Evolutionary conservation across 1,140 invertebrate genomes (phyloP), one percentile per base, ranked within the genome.

Genomic region (Sesamia nonagrioides): DNA sequence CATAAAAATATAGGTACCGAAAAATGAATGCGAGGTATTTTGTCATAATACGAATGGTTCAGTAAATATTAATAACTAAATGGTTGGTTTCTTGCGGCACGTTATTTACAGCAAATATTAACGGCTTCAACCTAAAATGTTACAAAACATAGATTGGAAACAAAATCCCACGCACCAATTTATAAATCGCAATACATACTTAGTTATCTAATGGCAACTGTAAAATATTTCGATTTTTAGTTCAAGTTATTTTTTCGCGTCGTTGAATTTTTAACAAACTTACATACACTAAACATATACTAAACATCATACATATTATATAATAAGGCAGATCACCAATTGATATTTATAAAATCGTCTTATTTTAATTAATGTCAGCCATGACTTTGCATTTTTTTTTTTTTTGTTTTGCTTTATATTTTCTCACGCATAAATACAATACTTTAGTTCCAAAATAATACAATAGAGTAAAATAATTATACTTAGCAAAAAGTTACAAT

Each of bases 1-100:
- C 1, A 73, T 58, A 56, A 73, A 40, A 71, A 54, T 52, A 52
- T 52, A n/a, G n/a, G n/a, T n/a, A 13, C 18, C 66, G 45, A 42
- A 42, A 68, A 68, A 68, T 48, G 7, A 71, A 54, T n/a, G 68
- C 48, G 15, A 37, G 45, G 21, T 52, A 71, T 54, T 21, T 71
- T 52, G 21, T 7, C 45, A 37, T 54, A 54, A 52, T 52, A 50
- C 33, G n/a, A 7, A 17, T 54, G n/a, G 33, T 11, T 72, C 68
- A 72, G 54, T 72, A 13, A 54, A 6, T 54, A 42, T 63, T 40
- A 17, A 40, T 63, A 33, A n/a, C 17, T 40, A 11, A 63, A 42
- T 42, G 15, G 37, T 40, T 56, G 27, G 37, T 63, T 63, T 42
- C 37, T 42, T 11, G 60, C 15, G n/a, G 17, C 60, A 63, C 15